Evolutionary conservation across 2,888 invertebrate genomes (phyloP), one percentile per base, ranked within the genome.

Genomic region (Drosophila fulvimacula): DNA sequence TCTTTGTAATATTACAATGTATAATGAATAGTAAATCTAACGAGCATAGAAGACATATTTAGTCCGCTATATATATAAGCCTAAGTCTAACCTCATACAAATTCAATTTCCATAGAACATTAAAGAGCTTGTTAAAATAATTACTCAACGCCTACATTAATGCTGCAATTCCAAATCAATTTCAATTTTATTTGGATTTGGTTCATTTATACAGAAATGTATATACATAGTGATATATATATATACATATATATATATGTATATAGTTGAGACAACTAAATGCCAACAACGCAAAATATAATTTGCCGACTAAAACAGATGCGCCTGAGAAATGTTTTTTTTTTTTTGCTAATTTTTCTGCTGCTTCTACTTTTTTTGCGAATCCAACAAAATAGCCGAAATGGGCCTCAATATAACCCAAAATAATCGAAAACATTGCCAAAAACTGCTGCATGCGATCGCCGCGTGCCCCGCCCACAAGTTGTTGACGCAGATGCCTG

Each of bases 231-330:
- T n/a, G n/a, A n/a, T n/a, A 57, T 52, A 63, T 58, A 0, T 17
- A 32, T 49, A 19, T 51, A 52, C 19, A 64, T 58, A 21, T 61
- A 42, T 46, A 56, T 41, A 41, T 19, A 46, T 53, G 52, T 41
- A 41, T 30, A 11, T 65, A 49, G 30, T 39, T 41, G 46, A 64
- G 46, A 57, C 46, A 59, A 66, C 60, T 73, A 56, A 83, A 76
- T 85, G 85, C 83, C 88, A 83, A 84, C 86, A 74, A 80, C 88
- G 86, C 85, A 83, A 78, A 78, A 80, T 75, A 69, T 67, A 79
- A 86, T 73, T 76, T 79, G 81, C 81, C 51, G 10, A 61, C 44
- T 61, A 75, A 75, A 71, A 39, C 67, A 70, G 74, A 76, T 76
- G 73, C 69, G 82, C 82, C 66, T 84, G 49, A 71, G 57, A 65